Evolutionary conservation across 2,888 invertebrate species (phyloP).

Genomic region (Tachina grossa): DNA sequence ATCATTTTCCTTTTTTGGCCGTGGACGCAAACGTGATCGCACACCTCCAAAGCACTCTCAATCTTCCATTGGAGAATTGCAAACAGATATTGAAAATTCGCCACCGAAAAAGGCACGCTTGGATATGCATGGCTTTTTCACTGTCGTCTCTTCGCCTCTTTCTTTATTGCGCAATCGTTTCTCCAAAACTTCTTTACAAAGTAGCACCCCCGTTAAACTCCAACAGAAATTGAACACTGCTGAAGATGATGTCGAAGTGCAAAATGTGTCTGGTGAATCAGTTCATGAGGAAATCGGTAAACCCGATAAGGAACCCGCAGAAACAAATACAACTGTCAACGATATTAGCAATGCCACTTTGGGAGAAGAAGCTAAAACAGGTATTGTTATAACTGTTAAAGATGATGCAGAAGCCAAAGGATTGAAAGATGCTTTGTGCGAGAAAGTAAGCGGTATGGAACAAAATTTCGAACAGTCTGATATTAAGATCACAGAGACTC

Average conservation of each 20-base stretch:
- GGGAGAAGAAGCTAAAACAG: slow-evolving; percentile 54
- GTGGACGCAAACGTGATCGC: slow-evolving; percentile 81
- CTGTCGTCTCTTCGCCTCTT: slow-evolving; percentile 79
- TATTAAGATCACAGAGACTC: slow-evolving; percentile 72
- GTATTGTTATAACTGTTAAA: background rate
- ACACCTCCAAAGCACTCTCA: slow-evolving; percentile 75
- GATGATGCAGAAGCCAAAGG: slow-evolving; percentile 59
- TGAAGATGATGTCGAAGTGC: slow-evolving; percentile 77
- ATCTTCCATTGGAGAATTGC: slow-evolving; percentile 76
- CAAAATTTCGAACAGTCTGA: slow-evolving; percentile 51
- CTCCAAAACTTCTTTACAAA: slow-evolving; percentile 77
- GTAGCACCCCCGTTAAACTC: slow-evolving; percentile 77
- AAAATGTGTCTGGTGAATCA: slow-evolving; percentile 78
- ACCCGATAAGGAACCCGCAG: slow-evolving; percentile 72
- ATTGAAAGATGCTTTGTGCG: slow-evolving; percentile 30
- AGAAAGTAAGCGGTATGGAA: slow-evolving; percentile 37
- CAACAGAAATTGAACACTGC: slow-evolving; percentile 72
- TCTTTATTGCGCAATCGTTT: slow-evolving; percentile 79
- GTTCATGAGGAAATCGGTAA: slow-evolving; percentile 75
- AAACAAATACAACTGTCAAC: slow-evolving; percentile 70
- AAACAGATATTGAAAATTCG: slow-evolving; percentile 77
- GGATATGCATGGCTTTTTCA: slow-evolving; percentile 78
- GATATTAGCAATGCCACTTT: slow-evolving; percentile 68
- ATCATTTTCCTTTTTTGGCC: slow-evolving; percentile 80
- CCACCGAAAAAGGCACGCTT: slow-evolving; percentile 80